phyloP scores from a whole-genome alignment of 1,140 invertebrate genomes.

The Bicyclus anynana region DNA sequence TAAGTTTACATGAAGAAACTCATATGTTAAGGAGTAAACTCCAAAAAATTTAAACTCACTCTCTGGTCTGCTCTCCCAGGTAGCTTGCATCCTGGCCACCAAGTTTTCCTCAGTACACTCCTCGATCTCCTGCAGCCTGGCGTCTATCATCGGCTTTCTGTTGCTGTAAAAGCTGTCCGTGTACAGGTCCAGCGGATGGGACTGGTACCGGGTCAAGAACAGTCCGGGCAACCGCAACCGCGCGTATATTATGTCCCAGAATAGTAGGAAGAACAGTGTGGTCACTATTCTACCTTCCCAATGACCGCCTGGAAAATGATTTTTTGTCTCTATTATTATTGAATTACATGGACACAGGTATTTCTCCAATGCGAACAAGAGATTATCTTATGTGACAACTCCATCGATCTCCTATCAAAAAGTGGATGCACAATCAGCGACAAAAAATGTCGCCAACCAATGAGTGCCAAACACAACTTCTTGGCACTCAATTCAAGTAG shows the following conservation, averaged over 20 bases:
- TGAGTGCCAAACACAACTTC: no score
- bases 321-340: neutral
- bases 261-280: conserved; percentile 82
- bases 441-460: no score
- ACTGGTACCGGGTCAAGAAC: conserved; percentile 83
- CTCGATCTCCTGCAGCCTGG: conserved; percentile 71
- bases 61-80: conserved; percentile 61
- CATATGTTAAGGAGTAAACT: no score
- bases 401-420: no score
- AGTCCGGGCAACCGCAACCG: conserved; percentile 78
- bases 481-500: no score
- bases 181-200: conserved; percentile 83
- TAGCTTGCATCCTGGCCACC: conserved; percentile 46
- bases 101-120: conserved; percentile 56
- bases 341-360: no score
- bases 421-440: no score
- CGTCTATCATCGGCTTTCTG: conserved; percentile 78
- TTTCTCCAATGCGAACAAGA: no score
- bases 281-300: conserved; percentile 83
- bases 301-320: conserved; percentile 74
- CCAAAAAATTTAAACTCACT: conserved; percentile 34
- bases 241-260: conserved; percentile 88
- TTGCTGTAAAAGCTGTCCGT: conserved; percentile 80
- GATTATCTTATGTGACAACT: no score
- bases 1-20: no score